These are phyloP conservation scores for Tricholauxania praeusta DNA, from an alignment of 2,888 invertebrate genomes.

Conservation along the genomic window DNA sequence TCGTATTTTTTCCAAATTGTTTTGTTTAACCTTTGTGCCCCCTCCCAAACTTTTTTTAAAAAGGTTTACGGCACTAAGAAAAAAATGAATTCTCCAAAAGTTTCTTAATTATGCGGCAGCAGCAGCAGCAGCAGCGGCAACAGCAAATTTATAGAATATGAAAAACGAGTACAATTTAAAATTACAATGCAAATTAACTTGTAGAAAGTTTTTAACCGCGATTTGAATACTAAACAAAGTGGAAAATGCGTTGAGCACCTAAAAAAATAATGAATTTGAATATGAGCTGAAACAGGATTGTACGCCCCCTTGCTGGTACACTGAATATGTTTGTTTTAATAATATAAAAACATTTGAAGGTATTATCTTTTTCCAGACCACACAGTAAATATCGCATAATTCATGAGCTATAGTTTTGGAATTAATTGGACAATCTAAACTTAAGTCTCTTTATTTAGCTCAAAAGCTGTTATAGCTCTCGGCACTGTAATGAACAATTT, in stretches of 20 bases:
- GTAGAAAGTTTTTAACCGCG: slow-evolving; percentile 37
- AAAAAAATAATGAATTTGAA: neutral
- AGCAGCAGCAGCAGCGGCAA: neutral
- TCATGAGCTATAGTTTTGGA: no score
- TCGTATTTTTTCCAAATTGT: neutral
- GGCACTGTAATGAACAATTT: no score
- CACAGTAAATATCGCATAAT: no score
- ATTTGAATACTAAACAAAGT: slow-evolving; percentile 37
- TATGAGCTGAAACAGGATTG: neutral
- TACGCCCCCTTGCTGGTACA: neutral
- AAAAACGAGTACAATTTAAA: slow-evolving; percentile 29
- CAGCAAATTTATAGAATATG: slow-evolving; percentile 2
- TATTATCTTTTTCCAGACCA: no score
- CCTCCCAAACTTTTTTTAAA: neutral
- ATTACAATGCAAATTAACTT: slow-evolving; percentile 39
- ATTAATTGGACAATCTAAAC: no score
- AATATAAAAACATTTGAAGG: no score
- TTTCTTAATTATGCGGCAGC: slow-evolving; percentile 28
- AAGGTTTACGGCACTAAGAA: neutral
- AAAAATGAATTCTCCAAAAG: slow-evolving; percentile 7
- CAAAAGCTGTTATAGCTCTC: no score
- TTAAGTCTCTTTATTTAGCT: no score
- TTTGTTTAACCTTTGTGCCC: neutral
- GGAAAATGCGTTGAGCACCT: neutral
- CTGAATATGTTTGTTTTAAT: no score